A percentile compares a stretch with the other conserved stretches of the same genome.
These are phyloP conservation scores for Urocolius indicus DNA, from an alignment of 2,113 vertebrate genomes.

Conservation along the genomic window DNA sequence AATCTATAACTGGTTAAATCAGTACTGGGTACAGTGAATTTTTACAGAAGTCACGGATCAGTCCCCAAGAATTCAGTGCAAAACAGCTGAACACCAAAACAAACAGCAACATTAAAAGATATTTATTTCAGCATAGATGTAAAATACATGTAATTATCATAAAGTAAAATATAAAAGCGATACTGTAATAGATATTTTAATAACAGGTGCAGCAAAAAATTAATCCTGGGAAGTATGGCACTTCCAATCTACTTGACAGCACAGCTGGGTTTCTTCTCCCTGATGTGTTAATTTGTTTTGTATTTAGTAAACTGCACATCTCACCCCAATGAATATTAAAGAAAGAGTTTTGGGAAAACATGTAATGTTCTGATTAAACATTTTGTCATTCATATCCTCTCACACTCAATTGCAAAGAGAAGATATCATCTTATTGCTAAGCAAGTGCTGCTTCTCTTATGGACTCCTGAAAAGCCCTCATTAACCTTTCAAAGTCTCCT, in stretches of 20 bases:
- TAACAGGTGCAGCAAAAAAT: slow-evolving; percentile 39
- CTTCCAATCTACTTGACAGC: neutral
- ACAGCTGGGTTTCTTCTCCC: slow-evolving; percentile 4
- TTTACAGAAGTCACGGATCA: neutral
- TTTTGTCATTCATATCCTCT: neutral
- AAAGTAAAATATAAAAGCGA: neutral
- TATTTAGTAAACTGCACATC: slow-evolving; percentile 9
- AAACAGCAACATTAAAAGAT: neutral
- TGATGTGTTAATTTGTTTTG: neutral
- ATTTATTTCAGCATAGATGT: neutral
- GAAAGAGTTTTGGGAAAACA: neutral
- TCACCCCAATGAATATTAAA: slow-evolving; percentile 1
- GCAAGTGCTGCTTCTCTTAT: neutral
- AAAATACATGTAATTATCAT: neutral
- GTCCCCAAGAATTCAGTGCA: neutral
- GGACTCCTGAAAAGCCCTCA: neutral
- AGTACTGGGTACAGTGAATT: neutral
- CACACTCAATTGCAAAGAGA: neutral
- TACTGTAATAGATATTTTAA: neutral
- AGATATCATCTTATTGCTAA: neutral
- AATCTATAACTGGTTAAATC: neutral
- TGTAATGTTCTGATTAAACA: neutral
- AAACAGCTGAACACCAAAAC: neutral
- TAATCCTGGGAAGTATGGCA: neutral
- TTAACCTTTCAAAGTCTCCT: neutral